Evolutionary conservation across 2,888 invertebrate genomes (phyloP).

Genomic region (Lumbricus terrestris): DNA sequence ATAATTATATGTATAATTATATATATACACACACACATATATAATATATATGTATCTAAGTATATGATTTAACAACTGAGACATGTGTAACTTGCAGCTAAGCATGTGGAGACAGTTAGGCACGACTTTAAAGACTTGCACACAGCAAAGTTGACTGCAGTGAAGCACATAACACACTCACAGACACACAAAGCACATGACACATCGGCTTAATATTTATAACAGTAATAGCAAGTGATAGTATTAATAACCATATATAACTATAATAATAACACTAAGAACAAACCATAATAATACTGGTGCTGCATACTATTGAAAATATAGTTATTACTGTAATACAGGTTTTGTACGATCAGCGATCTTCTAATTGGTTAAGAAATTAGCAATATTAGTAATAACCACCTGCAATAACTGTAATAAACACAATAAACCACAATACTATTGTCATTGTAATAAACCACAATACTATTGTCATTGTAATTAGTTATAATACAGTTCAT

Average conservation of each 20-base stretch:
- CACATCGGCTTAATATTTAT: not conserved
- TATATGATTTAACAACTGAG: not conserved
- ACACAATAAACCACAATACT: not conserved
- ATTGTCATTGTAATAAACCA: not conserved
- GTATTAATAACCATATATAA: not conserved
- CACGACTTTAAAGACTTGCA: not conserved
- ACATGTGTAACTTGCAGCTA: not conserved
- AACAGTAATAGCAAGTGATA: not conserved
- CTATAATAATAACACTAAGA: not conserved
- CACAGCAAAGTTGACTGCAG: not conserved
- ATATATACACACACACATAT: no score
- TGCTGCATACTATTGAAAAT: no score
- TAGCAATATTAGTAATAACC: not conserved
- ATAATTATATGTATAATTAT: no score
- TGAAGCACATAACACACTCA: not conserved
- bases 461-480: not conserved
- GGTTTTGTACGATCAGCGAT: no score
- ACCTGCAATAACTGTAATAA: not conserved
- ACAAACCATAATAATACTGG: not conserved
- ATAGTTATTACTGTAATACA: not conserved
- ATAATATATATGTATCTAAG: no score
- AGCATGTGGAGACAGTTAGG: conserved; percentile 3
- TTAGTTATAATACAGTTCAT: not conserved
- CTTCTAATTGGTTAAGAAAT: not conserved
- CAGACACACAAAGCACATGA: not conserved